Base-by-base conservation (phyloP, 1,140 invertebrate species). In the Olivierus martensii region DNA sequence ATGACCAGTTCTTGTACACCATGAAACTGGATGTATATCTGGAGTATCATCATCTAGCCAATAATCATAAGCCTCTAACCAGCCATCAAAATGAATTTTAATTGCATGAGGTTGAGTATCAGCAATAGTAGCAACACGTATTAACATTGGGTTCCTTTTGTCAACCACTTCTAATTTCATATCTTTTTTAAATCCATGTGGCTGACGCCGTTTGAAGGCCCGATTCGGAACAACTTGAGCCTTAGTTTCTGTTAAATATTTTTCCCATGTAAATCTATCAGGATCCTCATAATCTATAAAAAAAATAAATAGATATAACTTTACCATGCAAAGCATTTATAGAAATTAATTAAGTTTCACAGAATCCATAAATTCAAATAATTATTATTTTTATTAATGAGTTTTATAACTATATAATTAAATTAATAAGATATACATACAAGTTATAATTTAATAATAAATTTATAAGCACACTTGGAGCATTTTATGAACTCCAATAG, bases 101-200 rank as follows among this genome's bases (percentile, higher is more conserved):
- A 94, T 51, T 21, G 65, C 60, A 59, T 70, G 64, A 7, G 65
- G 58, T 19, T 69, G 66, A 5, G 87, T 79, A 45, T 84, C 82
- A 52, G 76, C 77, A 3, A 96, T 78, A 0, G 84, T 85, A 1
- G 87, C 87, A 4, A 90, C 89, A 21, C 91, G 75, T 45, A 96
- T 84, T 3, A 95, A 68, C 57, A 77, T 72, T 22, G 84, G 81
- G 39, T 87, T 83, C 59, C 87, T 75, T 39, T 81, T 83, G 67
- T 96, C 92, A 1, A 95, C 85, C 5, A 81, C 85, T 74, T 95
- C 92, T 2, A 95, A 68, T 67, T 86, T 85, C 86, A 92, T 90
- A 14, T 83, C 82, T 34, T 78, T 72, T 63, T 83, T 83, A 67
- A 93, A 95, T n/a, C 80, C 80, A 59, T 81, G 79, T 12, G 81